Percentiles rank a stretch among this genome's conserved stretches.
These are phyloP conservation scores for Cecidostiba fungosa DNA, from an alignment of 2,888 invertebrate species.

Conservation along the genomic window DNA sequence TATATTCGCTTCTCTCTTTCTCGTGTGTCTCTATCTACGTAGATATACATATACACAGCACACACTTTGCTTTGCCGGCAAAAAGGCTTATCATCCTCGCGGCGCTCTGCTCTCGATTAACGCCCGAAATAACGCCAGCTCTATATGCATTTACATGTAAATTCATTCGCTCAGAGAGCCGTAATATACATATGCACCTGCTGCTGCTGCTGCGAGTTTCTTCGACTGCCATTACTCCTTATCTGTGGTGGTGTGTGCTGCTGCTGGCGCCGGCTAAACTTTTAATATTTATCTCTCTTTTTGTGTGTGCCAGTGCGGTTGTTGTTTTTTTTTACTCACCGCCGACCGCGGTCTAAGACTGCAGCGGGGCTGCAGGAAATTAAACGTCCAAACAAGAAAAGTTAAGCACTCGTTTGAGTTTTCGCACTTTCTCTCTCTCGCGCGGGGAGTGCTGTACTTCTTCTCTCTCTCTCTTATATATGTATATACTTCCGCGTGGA, in stretches of 20 bases:
- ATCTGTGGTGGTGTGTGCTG: constrained; percentile 20
- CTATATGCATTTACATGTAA: constrained; percentile 38
- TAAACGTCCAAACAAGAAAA: constrained; percentile 62
- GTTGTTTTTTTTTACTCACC: background rate
- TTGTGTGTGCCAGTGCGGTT: background rate
- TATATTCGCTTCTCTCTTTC: constrained; percentile 5
- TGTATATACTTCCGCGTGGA: background rate
- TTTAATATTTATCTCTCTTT: constrained; percentile 48
- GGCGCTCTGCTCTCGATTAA: constrained; percentile 5
- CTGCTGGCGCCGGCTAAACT: constrained; percentile 3
- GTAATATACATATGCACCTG: background rate
- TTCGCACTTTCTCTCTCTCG: background rate
- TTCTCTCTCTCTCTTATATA: background rate
- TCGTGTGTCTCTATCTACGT: background rate
- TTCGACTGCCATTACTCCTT: constrained; percentile 44
- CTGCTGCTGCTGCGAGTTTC: constrained; percentile 13
- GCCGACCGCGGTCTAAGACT: background rate
- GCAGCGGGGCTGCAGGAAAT: constrained; percentile 52
- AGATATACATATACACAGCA: background rate
- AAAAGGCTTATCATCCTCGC: constrained; percentile 35
- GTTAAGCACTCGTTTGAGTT: constrained; percentile 58
- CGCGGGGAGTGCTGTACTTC: background rate
- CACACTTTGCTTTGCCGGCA: background rate
- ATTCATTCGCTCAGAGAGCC: constrained; percentile 3
- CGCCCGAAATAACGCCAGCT: constrained; percentile 15